These are phyloP conservation scores for Ooceraea biroi DNA, from an alignment of 1,140 invertebrate genomes.

Conservation along the genomic window DNA sequence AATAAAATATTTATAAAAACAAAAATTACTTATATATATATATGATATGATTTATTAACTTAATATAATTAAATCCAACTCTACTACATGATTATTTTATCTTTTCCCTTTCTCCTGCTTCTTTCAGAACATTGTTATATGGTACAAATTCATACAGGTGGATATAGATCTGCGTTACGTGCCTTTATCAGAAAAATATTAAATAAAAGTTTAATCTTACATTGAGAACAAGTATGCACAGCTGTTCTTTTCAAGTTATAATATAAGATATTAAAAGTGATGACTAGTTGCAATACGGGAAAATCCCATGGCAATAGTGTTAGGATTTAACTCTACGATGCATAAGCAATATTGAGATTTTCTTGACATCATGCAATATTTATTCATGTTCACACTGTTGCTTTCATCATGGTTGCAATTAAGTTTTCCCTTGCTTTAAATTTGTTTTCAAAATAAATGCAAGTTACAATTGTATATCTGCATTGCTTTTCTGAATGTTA, in stretches of 20 bases:
- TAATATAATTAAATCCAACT: slow-evolving; percentile 76
- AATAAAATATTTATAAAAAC: slow-evolving; percentile 86
- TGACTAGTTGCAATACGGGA: slow-evolving; percentile 41
- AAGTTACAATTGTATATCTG: background rate
- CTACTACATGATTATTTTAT: background rate
- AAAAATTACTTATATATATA: slow-evolving; percentile 81
- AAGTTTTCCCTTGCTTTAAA: too few relatives aligned
- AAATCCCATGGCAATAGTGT: background rate
- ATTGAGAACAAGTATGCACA: background rate
- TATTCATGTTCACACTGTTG: background rate
- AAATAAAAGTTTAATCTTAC: slow-evolving; percentile 2
- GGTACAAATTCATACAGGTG: background rate
- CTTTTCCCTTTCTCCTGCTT: background rate
- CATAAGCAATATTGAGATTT: background rate
- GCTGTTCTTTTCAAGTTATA: background rate
- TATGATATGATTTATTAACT: slow-evolving; percentile 76
- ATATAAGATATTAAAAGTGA: slow-evolving; percentile 29
- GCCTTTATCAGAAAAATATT: background rate
- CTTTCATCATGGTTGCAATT: too few relatives aligned
- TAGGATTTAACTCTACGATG: slow-evolving; percentile 26
- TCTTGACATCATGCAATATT: background rate
- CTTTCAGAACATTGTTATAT: background rate
- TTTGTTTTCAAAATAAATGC: background rate
- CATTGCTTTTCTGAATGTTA: background rate
- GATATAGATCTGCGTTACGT: background rate